Percentiles rank a stretch among this genome's conserved stretches.
These are phyloP conservation scores for Argyrosomus regius DNA, from an alignment of 2,797 vertebrate genomes.

Conservation along the genomic window DNA sequence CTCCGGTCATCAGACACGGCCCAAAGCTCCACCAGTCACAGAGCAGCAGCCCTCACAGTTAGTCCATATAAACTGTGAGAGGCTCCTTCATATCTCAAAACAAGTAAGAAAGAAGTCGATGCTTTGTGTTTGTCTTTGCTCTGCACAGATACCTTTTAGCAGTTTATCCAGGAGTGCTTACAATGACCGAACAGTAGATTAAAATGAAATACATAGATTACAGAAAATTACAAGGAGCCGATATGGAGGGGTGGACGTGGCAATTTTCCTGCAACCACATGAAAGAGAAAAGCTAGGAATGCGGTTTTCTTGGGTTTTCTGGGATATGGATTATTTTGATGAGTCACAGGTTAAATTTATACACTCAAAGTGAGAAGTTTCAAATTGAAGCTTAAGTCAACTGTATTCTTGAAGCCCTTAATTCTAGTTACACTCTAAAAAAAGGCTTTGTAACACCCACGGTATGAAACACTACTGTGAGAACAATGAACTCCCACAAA, in stretches of 20 bases:
- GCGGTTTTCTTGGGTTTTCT: constrained; percentile 23
- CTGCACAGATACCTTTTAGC: constrained; percentile 16
- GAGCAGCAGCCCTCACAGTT: constrained; percentile 20
- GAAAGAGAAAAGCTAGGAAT: constrained; percentile 17
- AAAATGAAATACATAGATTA: constrained; percentile 35
- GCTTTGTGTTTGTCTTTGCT: not conserved
- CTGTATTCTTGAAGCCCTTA: constrained; percentile 22
- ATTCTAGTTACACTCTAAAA: constrained; percentile 9
- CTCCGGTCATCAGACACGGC: constrained; percentile 60
- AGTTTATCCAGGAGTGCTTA: constrained; percentile 19
- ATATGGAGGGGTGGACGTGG: constrained; percentile 29
- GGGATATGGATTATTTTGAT: constrained; percentile 10
- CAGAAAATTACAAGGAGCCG: constrained; percentile 54
- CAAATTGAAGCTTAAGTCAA: constrained; percentile 20
- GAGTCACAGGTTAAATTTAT: constrained; percentile 45
- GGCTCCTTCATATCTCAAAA: constrained; percentile 21
- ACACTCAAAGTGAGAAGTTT: constrained; percentile 40
- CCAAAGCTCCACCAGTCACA: constrained; percentile 57
- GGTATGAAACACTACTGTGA: constrained; percentile 19
- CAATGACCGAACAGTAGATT: constrained; percentile 10
- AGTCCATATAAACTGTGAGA: constrained; percentile 28
- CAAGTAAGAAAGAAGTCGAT: not conserved
- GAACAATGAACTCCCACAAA: constrained; percentile 31
- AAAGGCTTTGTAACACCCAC: constrained; percentile 13
- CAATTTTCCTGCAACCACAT: constrained; percentile 46